Percentiles rank a stretch among this genome's conserved stretches.
These are phyloP conservation scores for Harpalus rubripes DNA, from an alignment of 2,888 invertebrate genomes.

Conservation along the genomic window DNA sequence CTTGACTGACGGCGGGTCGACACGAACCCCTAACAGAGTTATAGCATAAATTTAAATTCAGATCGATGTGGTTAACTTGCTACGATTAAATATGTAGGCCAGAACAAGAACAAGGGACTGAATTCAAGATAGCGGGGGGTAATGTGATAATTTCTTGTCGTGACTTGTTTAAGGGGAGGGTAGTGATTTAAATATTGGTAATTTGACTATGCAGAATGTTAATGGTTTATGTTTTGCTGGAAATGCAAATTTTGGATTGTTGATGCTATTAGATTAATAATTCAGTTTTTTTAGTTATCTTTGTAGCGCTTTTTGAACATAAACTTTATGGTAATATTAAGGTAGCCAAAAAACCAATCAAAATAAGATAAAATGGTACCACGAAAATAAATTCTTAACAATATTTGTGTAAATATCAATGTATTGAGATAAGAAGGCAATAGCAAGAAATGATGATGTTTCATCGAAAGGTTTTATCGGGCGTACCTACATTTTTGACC, in stretches of 20 bases:
- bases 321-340: too few relatives aligned
- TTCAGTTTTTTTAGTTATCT: neutral
- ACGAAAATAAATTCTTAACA: too few relatives aligned
- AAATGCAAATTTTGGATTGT: neutral
- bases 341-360: too few relatives aligned
- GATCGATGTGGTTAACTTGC: constrained; percentile 53
- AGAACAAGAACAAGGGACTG: constrained; percentile 12
- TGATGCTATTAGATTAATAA: neutral
- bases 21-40: constrained; percentile 52
- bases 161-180: neutral
- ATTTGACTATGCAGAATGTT: neutral
- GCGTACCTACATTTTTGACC: too few relatives aligned
- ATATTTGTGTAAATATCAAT: too few relatives aligned
- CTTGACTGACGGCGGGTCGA: constrained; percentile 51
- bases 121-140: neutral
- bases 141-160: constrained; percentile 23
- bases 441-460: too few relatives aligned
- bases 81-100: constrained; percentile 57
- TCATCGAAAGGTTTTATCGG: too few relatives aligned
- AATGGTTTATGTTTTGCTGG: constrained; percentile 19
- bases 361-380: too few relatives aligned
- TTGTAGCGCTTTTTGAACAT: too few relatives aligned
- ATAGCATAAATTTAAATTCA: constrained; percentile 61
- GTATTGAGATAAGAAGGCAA: too few relatives aligned
- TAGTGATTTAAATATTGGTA: neutral